Evolutionary conservation across 2,888 invertebrate genomes (phyloP), one percentile per base, ranked within the genome.

Genomic region (Tuta absoluta): DNA sequence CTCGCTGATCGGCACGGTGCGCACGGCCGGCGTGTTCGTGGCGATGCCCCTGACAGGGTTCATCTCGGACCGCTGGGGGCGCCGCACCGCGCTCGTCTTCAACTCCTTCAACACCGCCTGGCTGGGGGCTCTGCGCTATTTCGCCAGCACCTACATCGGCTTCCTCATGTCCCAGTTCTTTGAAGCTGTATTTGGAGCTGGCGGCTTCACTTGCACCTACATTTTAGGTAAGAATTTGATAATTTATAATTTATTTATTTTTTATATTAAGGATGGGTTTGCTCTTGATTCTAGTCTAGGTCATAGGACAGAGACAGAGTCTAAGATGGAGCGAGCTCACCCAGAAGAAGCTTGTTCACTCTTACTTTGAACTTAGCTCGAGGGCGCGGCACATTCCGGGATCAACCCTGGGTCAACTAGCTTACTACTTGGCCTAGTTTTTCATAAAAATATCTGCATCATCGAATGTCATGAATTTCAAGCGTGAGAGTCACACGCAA

Each of bases 1-100:
- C 19, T 92, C 95, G 0, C 75, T 96, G 65, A 93, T 95, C 41
- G 96, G 96, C 0, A 94, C 95, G 0, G 84, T 95, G 1, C 93
- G 95, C 68, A 95, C 94, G 59, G 71, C 94, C 38, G 95, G 95
- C 23, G 93, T 94, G 65, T 93, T 95, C 72, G 79, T 93, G 60
- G 95, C 95, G 1, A 87, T 95, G 68, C 94, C 95, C 14, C 85
- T 95, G 69, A 93, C 94, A 0, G 96, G 96, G 48, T 93, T 92
- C 72, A 79, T 95, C 49, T 95, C 96, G 0, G 96, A 96, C 84
- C 94, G 93, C 91, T 95, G 92, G 85, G 95, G 95, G 0, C 89
- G 95, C 57, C 91, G 93, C 66, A 87, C 91, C 2, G 89, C 93
- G 0, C 85, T 95, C 67, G 87, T 93, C 23, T 76, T 92, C 71